Base-by-base conservation (phyloP, 2,113 vertebrate genomes). In the Ceyx cyanopectus region DNA sequence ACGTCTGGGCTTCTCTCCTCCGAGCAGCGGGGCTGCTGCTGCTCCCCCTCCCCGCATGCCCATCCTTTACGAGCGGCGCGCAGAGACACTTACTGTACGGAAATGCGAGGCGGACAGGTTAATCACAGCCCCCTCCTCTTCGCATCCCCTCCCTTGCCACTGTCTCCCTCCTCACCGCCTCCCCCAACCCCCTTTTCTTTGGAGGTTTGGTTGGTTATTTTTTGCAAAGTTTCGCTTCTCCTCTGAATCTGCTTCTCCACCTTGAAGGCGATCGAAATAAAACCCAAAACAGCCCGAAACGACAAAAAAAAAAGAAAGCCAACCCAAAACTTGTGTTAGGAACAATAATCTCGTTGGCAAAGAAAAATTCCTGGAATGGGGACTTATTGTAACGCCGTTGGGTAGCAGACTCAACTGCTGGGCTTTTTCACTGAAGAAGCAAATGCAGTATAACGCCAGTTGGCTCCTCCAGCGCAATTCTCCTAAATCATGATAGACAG, bases 401-500 rank as follows among this genome's bases (percentile, higher is more conserved):
- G 95, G 94, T 75, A 87, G 92, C 86, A 91, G 90, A 88, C 86
- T 85, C 95, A 57, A 92, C 91, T 85, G 94, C 95, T 86, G 91
- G 89, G 87, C 91, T 89, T 37, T 87, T 82, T 95, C 96, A 92
- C 74, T 92, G 88, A 97, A 95, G 89, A 68, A 98, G 96, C 96
- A 95, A 97, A 81, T 93, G 94, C 93, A 46, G 90, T 8, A 65
- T 91, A 94, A 94, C 94, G 97, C 98, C 98, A 98, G 96, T 97
- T 97, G 98, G 97, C 98, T 97, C 93, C 94, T 96, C 95, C 96
- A 95, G 87, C 95, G n/a, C 87, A 94, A 86, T 91, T 91, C 97
- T 97, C 97, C 97, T 81, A 93, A 98, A 98, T 97, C 96, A 96
- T 98, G 98, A 98, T 98, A 97, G 99, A 98, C 97, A 98, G 97